Conservation (phyloP, 2,797 vertebrate species). For the Poecilia wingei region DNA sequence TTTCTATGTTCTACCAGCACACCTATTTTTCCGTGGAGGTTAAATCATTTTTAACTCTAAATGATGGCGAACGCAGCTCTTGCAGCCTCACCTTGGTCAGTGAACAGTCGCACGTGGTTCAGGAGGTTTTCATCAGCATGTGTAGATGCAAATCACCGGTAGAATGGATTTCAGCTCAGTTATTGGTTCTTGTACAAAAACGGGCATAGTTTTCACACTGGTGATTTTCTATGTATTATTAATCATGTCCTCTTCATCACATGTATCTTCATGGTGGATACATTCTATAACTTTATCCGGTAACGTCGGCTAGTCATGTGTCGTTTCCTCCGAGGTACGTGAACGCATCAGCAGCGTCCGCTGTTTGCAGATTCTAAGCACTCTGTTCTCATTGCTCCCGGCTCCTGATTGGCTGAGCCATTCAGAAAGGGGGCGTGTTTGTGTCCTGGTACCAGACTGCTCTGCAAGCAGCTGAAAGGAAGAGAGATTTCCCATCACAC, state of each 20-base stretch:
- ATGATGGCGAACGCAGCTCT: not conserved
- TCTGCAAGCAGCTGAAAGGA: conserved; percentile 57
- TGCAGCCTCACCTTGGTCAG: not conserved
- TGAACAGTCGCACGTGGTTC: conserved; percentile 4
- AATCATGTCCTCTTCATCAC: not conserved
- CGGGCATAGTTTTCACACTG: not conserved
- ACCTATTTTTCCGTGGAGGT: not conserved
- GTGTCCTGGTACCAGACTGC: conserved; percentile 59
- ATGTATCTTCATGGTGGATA: not conserved
- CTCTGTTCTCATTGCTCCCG: conserved; percentile 11
- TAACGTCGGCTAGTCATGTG: not conserved
- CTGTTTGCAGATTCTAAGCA: conserved; percentile 37
- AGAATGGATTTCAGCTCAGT: not conserved
- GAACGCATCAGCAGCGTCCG: conserved; percentile 46
- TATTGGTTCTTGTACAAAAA: not conserved
- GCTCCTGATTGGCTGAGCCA: conserved; percentile 60
- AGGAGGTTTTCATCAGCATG: not conserved
- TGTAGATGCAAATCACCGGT: not conserved
- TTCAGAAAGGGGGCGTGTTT: conserved; percentile 36
- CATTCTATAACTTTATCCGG: not conserved
- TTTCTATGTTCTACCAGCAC: not conserved
- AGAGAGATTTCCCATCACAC: conserved; percentile 63
- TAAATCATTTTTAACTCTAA: not conserved
- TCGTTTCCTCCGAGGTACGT: conserved; percentile 19
- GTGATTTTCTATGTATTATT: not conserved